Percentiles rank a stretch among this genome's conserved stretches.
Conservation (phyloP, 2,113 vertebrate genomes). For the Lepisosteus oculatus region DNA sequence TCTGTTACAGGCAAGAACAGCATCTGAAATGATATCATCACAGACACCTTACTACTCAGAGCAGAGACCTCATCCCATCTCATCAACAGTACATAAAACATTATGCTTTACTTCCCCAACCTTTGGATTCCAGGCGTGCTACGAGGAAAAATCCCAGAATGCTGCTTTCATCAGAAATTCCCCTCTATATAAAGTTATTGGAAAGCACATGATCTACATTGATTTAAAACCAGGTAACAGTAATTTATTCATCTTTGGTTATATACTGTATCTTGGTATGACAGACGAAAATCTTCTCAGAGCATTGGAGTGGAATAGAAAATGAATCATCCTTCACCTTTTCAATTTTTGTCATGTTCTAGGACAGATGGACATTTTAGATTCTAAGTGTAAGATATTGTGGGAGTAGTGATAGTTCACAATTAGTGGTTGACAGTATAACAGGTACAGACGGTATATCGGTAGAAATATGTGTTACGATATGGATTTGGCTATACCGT, state of each 20-base stretch:
- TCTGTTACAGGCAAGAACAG: constrained; percentile 41
- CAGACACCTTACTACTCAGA: constrained; percentile 26
- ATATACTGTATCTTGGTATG: too few species aligned
- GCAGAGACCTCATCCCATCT: neutral
- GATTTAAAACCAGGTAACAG: constrained; percentile 58
- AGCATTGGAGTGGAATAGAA: too few species aligned
- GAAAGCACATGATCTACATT: constrained; percentile 55
- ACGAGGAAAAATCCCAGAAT: constrained; percentile 51
- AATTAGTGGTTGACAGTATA: too few species aligned
- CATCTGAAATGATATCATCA: constrained; percentile 43
- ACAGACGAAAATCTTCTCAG: too few species aligned
- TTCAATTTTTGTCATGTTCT: too few species aligned
- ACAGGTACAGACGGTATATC: too few species aligned
- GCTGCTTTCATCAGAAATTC: constrained; percentile 50
- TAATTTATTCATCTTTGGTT: neutral
- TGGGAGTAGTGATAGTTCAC: too few species aligned
- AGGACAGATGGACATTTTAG: too few species aligned
- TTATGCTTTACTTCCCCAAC: constrained; percentile 42
- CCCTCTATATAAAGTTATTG: constrained; percentile 52
- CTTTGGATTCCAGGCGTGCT: constrained; percentile 59
- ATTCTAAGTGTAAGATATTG: too few species aligned
- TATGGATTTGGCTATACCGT: too few species aligned
- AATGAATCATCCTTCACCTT: too few species aligned
- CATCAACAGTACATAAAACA: constrained; percentile 34
- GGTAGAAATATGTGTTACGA: too few species aligned